phyloP scores from a whole-genome alignment of 2,113 vertebrate species.

The Pungitius pungitius region DNA sequence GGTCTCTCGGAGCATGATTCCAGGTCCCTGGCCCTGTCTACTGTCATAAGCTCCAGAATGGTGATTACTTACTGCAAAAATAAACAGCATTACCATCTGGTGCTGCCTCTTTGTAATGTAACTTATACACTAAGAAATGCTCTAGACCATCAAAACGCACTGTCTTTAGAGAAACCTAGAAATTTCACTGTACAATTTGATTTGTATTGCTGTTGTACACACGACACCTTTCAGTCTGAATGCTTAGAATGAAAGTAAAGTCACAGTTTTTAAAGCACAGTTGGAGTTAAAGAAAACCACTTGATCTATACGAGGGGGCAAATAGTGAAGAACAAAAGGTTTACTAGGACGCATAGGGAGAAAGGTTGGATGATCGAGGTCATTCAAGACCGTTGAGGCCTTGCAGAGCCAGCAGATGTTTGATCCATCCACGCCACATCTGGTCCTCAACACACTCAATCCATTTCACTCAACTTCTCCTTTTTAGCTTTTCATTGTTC shows the following conservation, averaged over 20 bases:
- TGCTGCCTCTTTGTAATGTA: conserved; percentile 69
- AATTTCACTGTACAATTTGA: conserved; percentile 23
- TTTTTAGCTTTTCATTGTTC: conserved; percentile 75
- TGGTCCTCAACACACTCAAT: conserved; percentile 71
- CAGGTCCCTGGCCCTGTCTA: conserved; percentile 71
- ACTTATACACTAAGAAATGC: conserved; percentile 73
- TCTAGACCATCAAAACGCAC: conserved; percentile 78
- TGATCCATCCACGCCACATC: conserved; percentile 74
- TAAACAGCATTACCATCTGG: conserved; percentile 79
- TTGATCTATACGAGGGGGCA: conserved; percentile 12
- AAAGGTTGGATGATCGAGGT: conserved; percentile 46
- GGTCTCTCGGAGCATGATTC: conserved; percentile 64
- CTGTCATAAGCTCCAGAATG: conserved; percentile 69
- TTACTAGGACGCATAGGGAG: conserved; percentile 37
- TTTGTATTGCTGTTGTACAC: not conserved
- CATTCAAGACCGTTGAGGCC: conserved; percentile 60
- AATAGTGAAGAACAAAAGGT: conserved; percentile 49
- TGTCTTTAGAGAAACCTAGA: conserved; percentile 30
- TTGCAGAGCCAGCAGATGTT: conserved; percentile 71
- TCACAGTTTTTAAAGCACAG: conserved; percentile 14
- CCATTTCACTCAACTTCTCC: conserved; percentile 70
- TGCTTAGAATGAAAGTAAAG: not conserved
- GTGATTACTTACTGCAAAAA: conserved; percentile 79
- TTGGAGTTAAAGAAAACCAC: conserved; percentile 7
- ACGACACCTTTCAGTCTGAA: conserved; percentile 21